Base-by-base conservation (phyloP, 2,888 invertebrate species). In the Limnephilus rhombicus region DNA sequence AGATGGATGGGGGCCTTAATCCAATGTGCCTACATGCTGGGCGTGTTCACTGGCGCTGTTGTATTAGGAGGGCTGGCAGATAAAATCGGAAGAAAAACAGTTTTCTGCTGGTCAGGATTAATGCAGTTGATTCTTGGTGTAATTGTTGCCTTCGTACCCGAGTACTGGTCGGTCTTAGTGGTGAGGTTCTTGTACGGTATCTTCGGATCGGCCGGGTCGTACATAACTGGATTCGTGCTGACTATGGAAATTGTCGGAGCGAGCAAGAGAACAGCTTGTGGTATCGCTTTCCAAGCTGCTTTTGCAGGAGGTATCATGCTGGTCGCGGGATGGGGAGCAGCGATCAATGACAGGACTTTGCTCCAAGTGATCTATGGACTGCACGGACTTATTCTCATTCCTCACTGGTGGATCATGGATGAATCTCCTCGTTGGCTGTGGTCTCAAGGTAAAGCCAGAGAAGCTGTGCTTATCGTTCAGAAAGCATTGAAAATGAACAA, bases 391-490 rank as follows among this genome's bases (percentile, higher is more conserved):
- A 94, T 98, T 0, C 96, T 98, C 0, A 95, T 98, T 68, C 97
- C 97, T 1, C 98, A 98, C 94, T 98, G 98, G 97, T 98, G 98
- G 98, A 95, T 98, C 7, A 97, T 98, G 97, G 98, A 98, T 94
- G 98, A 98, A 95, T 98, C 98, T 12, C 98, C 98, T 0, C 96
- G 98, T 29, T 98, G 98, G 98, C 95, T 98, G 12, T 98, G 98
- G 98, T 97, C 97, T 80, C 98, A 98, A 94, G 98, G 98, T 0
- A 96, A 97, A 87, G 96, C 96, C 0, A 96, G 96, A 89, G 98
- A 98, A 95, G 97, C 98, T 0, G 96, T 98, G 0, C 96, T 96
- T 15, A 98, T 98, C 93, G 97, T 98, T 7, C 96, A 97, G 94
- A 98, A 97, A 94, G 98, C 97, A n/a, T 95, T 98, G n/a, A 97